These are phyloP conservation scores for Cyprinus carpio DNA, from an alignment of 2,113 vertebrate genomes.

Conservation along the genomic window DNA sequence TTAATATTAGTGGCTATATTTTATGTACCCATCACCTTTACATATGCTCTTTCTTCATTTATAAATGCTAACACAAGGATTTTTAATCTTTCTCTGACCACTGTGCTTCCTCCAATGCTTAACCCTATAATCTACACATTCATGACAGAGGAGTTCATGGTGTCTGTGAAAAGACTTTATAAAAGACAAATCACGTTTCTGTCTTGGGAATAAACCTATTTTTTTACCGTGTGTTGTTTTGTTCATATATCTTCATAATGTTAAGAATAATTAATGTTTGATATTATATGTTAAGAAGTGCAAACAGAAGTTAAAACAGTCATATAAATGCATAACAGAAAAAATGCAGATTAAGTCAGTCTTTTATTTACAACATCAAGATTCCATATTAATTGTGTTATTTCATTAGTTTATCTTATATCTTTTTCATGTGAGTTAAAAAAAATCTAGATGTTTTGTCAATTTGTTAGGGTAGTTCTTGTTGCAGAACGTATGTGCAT, in stretches of 20 bases:
- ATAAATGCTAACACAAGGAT: constrained; percentile 38
- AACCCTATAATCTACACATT: constrained; percentile 32
- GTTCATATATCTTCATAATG: background rate
- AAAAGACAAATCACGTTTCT: constrained; percentile 32
- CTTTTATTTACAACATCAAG: too few species aligned
- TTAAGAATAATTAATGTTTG: too few species aligned
- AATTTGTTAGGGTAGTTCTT: too few species aligned
- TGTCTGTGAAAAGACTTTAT: constrained; percentile 14
- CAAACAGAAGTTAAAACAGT: too few species aligned
- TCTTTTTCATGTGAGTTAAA: too few species aligned
- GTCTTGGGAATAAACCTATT: background rate
- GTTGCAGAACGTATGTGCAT: too few species aligned
- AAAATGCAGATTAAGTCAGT: too few species aligned
- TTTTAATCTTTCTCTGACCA: constrained; percentile 14
- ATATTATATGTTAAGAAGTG: too few species aligned
- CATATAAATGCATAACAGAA: too few species aligned
- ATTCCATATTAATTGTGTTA: too few species aligned
- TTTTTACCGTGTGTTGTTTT: background rate
- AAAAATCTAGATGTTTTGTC: too few species aligned
- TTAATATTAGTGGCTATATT: constrained; percentile 23
- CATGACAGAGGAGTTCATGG: constrained; percentile 24
- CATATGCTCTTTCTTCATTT: background rate
- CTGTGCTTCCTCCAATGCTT: constrained; percentile 1
- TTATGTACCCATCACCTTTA: background rate
- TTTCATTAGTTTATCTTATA: too few species aligned